Evolutionary conservation across 2,797 vertebrate genomes (phyloP).

Genomic region (Cuculus canorus): DNA sequence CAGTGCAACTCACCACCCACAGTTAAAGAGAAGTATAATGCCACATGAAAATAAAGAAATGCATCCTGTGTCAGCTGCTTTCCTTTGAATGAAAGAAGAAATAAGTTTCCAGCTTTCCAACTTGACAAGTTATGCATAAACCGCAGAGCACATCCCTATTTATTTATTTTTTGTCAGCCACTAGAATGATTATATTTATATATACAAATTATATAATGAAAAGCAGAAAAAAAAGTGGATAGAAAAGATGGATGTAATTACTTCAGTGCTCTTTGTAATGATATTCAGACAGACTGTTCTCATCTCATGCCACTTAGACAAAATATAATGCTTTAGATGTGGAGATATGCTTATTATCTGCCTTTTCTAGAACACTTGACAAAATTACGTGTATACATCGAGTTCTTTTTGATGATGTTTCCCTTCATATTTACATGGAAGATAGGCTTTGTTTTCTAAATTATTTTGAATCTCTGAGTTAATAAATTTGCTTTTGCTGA

Average conservation of each 20-base stretch:
- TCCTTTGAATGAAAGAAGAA: conserved; percentile 65
- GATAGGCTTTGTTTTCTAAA: neutral
- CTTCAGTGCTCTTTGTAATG: conserved; percentile 29
- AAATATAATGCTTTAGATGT: conserved; percentile 51
- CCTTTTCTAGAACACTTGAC: neutral
- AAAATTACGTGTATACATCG: neutral
- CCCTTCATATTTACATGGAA: neutral
- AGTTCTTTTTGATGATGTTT: neutral
- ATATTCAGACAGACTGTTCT: conserved; percentile 38
- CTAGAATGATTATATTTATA: conserved; percentile 52
- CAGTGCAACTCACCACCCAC: conserved; percentile 41
- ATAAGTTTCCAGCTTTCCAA: conserved; percentile 26
- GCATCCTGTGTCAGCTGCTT: conserved; percentile 13
- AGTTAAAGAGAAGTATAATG: neutral
- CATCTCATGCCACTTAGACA: conserved; percentile 28
- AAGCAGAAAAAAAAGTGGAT: conserved; percentile 19
- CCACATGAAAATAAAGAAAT: conserved; percentile 49
- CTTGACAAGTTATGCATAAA: conserved; percentile 63
- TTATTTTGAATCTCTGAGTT: neutral
- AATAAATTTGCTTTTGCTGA: neutral
- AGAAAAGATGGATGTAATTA: conserved; percentile 27
- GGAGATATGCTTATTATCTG: conserved; percentile 6
- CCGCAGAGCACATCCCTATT: conserved; percentile 38
- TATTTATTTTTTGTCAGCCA: conserved; percentile 60
- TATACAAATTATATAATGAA: conserved; percentile 54